Conservation (phyloP, 2,797 vertebrate genomes). For the Pipistrellus pipistrellus region DNA sequence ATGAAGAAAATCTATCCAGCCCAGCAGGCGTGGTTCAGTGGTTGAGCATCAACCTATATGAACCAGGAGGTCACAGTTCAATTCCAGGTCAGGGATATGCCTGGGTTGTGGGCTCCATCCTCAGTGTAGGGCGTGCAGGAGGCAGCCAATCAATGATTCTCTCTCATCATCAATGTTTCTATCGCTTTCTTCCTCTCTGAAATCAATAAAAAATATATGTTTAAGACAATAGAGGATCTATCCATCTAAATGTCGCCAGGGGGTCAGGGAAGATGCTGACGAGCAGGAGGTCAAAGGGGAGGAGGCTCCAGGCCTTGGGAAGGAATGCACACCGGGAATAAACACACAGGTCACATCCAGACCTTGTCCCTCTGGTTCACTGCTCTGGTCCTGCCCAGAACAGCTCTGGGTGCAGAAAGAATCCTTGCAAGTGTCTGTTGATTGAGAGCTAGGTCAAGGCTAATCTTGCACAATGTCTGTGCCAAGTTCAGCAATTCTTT, state of each 20-base stretch:
- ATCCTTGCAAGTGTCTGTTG: background rate
- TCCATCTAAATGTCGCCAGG: background rate
- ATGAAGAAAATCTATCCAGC: background rate
- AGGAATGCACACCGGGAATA: background rate
- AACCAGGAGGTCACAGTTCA: no score
- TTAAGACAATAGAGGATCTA: background rate
- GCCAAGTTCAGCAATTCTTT: background rate
- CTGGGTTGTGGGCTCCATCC: no score
- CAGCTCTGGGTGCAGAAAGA: background rate
- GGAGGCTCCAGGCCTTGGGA: background rate
- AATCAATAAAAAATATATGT: no score
- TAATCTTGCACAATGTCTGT: constrained; percentile 1
- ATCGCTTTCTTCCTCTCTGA: no score
- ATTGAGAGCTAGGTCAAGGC: background rate
- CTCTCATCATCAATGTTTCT: no score
- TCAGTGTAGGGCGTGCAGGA: no score
- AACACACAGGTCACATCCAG: background rate
- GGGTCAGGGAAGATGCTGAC: background rate
- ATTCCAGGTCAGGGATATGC: no score
- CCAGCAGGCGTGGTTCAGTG: accelerated
- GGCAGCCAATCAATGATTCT: no score
- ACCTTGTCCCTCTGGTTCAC: background rate
- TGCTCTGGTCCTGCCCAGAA: background rate
- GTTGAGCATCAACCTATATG: no score
- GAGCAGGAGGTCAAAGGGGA: background rate